These are phyloP conservation scores for Lasioglossum malachurum DNA, from an alignment of 2,888 invertebrate species.

Conservation along the genomic window DNA sequence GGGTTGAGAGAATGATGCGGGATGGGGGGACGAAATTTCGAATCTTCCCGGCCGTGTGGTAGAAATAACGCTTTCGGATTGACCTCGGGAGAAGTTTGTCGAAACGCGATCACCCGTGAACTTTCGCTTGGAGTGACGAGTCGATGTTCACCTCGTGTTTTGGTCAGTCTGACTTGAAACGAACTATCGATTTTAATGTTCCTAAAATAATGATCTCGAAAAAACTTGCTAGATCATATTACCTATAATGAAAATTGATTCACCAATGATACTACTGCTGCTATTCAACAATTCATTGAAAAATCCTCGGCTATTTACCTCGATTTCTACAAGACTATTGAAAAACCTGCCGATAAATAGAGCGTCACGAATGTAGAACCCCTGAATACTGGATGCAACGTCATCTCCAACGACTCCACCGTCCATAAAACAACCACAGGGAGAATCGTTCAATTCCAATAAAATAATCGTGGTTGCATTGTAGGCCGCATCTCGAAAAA, in stretches of 20 bases:
- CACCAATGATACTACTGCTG: background rate
- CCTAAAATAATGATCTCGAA: background rate
- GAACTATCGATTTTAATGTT: background rate
- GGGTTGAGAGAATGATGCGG: slow-evolving; percentile 37
- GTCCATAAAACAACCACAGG: background rate
- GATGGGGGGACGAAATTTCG: slow-evolving; percentile 48
- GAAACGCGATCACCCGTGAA: background rate
- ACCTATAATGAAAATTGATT: background rate
- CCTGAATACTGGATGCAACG: background rate
- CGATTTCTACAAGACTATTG: background rate
- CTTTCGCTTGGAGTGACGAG: background rate
- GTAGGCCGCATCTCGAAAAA: background rate
- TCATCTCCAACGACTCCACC: background rate
- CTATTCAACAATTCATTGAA: background rate
- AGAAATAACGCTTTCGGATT: slow-evolving; percentile 28
- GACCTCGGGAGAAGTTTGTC: background rate
- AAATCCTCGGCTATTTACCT: background rate
- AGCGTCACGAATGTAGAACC: background rate
- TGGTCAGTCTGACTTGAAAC: background rate
- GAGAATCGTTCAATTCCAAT: background rate
- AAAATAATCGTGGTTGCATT: background rate
- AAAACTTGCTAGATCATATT: background rate
- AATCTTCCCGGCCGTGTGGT: slow-evolving; percentile 1
- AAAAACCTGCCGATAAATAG: background rate
- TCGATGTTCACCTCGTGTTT: background rate